Base-by-base conservation (phyloP, 2,888 invertebrate genomes). In the Epinotia ramella region DNA sequence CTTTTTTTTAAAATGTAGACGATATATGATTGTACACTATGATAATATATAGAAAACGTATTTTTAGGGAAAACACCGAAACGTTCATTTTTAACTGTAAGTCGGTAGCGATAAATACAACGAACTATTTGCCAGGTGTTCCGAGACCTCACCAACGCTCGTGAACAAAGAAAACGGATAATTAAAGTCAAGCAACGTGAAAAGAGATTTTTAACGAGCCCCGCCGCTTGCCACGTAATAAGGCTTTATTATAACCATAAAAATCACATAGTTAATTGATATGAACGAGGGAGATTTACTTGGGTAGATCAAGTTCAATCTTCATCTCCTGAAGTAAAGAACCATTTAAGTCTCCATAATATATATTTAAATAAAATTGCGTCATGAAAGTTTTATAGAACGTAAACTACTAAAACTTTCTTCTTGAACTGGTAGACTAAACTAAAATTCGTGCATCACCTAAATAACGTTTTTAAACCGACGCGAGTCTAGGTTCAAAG, bases 121-220 rank as follows among this genome's bases (percentile, higher is more conserved):
- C 80, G 78, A 84, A 88, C 84, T 87, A 87, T 89, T 87, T 83
- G 84, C 85, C 84, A 83, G 76, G 84, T 86, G 87, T 85, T 86
- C 88, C 88, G 85, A 85, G 85, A 85, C 85, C 84, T n/a, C n/a
- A n/a, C n/a, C 87, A 88, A 85, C 87, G 88, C 85, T 79, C 78
- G 83, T 79, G 84, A 90, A 93, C 91, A 93, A 93, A 91, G 91
- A 91, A 89, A 91, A 91, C 93, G 92, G 92, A 93, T 92, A 93
- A 93, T 93, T 93, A 93, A 91, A 90, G 88, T 85, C 88, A 88
- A 89, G 90, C 89, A 84, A 88, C 87, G 88, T 88, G 91, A 89
- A 91, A 91, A 91, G 89, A 91, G 91, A 90, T 91, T 93, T 79
- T 93, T 92, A 93, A 94, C 92, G 92, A 93, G 91, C 88, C 87